Conservation (phyloP, 1,140 invertebrate species). For the Drosophila busckii region DNA sequence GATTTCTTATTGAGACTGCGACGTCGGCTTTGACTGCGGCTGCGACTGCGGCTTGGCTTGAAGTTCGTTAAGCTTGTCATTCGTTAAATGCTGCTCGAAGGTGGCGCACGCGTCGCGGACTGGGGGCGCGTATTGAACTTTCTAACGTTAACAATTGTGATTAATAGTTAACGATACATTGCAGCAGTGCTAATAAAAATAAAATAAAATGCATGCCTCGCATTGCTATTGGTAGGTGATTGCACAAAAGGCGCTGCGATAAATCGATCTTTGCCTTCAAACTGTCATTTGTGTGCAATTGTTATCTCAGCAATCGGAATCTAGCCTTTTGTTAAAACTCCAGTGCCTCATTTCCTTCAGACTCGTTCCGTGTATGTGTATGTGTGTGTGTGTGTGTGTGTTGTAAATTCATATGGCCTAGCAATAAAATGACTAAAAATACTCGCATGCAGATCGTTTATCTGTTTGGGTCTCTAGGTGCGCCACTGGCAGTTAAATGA, state of each 20-base stretch:
- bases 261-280: constrained; percentile 35
- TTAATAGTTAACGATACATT: too few species aligned
- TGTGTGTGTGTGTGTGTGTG: constrained; percentile 13
- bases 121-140: constrained; percentile 3
- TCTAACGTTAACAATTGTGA: background rate
- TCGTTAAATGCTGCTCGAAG: constrained; percentile 33
- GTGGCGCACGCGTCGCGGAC: constrained; percentile 28
- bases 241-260: too few species aligned
- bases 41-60: constrained; percentile 3
- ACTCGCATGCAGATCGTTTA: constrained; percentile 24
- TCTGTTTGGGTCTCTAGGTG: constrained; percentile 18
- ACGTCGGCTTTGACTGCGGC: constrained; percentile 1
- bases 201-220: constrained; percentile 32
- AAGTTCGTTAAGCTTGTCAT: constrained; percentile 23
- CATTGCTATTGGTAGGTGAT: constrained; percentile 37
- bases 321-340: constrained; percentile 48
- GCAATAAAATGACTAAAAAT: constrained; percentile 28
- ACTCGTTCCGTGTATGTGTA: constrained; percentile 14
- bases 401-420: constrained; percentile 29
- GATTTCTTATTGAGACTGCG: background rate
- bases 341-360: constrained; percentile 20
- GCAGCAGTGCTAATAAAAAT: constrained; percentile 5
- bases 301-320: constrained; percentile 42
- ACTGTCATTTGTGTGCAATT: constrained; percentile 51
- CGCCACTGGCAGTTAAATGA: too few species aligned